Percentiles rank a stretch among this genome's conserved stretches.
These are phyloP conservation scores for Xyliphius kryptos DNA, from an alignment of 2,113 vertebrate species.

Conservation along the genomic window DNA sequence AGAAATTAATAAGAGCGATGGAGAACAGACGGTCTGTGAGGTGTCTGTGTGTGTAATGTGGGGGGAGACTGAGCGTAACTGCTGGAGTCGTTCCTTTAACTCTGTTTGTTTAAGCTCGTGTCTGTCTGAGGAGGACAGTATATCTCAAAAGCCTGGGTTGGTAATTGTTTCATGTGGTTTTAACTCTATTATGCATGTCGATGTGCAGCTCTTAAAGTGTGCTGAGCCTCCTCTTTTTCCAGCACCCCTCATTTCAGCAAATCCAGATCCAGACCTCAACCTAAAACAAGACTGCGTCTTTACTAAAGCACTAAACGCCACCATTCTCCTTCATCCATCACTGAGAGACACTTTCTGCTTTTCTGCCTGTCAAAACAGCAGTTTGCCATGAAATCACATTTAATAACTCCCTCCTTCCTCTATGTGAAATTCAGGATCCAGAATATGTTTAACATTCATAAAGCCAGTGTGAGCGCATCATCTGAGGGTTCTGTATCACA, in stretches of 20 bases:
- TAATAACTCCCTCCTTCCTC: too few species aligned
- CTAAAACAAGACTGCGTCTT: conserved; percentile 22
- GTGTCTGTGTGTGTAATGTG: neutral
- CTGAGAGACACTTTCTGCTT: conserved; percentile 40
- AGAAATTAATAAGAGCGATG: too few species aligned
- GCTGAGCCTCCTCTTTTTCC: conserved; percentile 29
- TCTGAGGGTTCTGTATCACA: too few species aligned
- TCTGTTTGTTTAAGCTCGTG: conserved; percentile 4
- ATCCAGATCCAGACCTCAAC: conserved; percentile 33
- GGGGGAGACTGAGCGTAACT: neutral
- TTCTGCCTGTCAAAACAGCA: conserved; percentile 47
- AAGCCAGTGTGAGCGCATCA: too few species aligned
- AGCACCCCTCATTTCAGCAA: conserved; percentile 10
- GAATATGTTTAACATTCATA: too few species aligned
- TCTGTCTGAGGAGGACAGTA: neutral
- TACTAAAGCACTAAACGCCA: conserved; percentile 29
- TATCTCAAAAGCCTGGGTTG: neutral
- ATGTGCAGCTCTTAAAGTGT: conserved; percentile 25
- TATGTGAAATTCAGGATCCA: too few species aligned
- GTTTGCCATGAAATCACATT: conserved; percentile 39
- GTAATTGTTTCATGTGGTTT: conserved; percentile 15
- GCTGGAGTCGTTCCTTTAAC: neutral
- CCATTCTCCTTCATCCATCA: conserved; percentile 10
- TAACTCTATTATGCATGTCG: conserved; percentile 8
- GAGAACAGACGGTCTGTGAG: too few species aligned